phyloP scores from a whole-genome alignment of 1,140 invertebrate genomes.

The Cecropterus lyciades region DNA sequence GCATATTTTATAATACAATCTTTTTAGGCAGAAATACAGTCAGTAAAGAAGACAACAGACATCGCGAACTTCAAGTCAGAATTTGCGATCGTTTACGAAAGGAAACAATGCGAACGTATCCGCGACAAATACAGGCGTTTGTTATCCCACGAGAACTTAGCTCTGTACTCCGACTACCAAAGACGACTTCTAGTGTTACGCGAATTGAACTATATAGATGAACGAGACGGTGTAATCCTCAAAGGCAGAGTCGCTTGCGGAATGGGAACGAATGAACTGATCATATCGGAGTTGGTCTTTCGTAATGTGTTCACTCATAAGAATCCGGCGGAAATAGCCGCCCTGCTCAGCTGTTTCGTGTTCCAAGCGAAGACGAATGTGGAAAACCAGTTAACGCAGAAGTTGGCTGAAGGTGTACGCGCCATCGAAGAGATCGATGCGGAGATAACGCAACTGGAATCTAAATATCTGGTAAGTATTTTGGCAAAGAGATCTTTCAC shows the following conservation, averaged over 20 bases:
- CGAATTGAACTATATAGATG: slow-evolving; percentile 87
- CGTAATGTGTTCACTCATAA: slow-evolving; percentile 95
- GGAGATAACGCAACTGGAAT: slow-evolving; percentile 72
- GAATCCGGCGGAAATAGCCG: slow-evolving; percentile 95
- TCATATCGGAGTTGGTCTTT: slow-evolving; percentile 98
- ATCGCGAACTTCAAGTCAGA: slow-evolving; percentile 86
- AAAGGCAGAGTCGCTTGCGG: slow-evolving; percentile 94
- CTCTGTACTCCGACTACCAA: slow-evolving; percentile 95
- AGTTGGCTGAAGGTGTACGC: slow-evolving; percentile 80
- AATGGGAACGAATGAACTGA: slow-evolving; percentile 96
- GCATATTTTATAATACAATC: too few species aligned
- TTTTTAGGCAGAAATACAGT: slow-evolving; percentile 65
- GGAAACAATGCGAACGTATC: slow-evolving; percentile 89
- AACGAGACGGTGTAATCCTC: slow-evolving; percentile 85
- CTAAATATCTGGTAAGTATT: slow-evolving; percentile 68
- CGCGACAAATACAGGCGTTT: slow-evolving; percentile 89
- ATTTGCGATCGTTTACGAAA: slow-evolving; percentile 89
- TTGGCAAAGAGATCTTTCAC: too few species aligned
- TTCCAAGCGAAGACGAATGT: slow-evolving; percentile 93
- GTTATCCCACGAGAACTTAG: slow-evolving; percentile 93
- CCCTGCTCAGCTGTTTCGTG: slow-evolving; percentile 95
- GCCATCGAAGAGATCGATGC: slow-evolving; percentile 70
- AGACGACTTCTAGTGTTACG: slow-evolving; percentile 93
- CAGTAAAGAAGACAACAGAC: slow-evolving; percentile 67
- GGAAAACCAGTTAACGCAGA: slow-evolving; percentile 83